Base-by-base conservation (phyloP, 2,888 invertebrate species). In the Chrysomela aeneicollis region DNA sequence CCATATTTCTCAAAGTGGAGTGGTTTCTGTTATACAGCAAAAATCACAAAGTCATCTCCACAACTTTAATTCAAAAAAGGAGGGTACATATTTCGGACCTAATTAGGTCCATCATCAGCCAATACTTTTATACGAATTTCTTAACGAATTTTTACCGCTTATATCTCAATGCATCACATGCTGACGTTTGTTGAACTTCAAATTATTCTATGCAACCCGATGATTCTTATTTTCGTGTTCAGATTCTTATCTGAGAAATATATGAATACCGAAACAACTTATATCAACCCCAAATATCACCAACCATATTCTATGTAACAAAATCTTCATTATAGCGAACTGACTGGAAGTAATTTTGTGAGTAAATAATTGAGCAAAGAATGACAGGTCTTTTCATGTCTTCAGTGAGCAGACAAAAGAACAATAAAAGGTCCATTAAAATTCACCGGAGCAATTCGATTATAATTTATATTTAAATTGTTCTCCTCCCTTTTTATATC, bases 381-480 rank as follows among this genome's bases (percentile, higher is more conserved):
- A 59, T 49, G 59, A 51, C 51, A 51, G 52, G 26, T 52, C 59
- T 17, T 26, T 57, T 57, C 6, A 46, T 21, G 26, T 47, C 46
- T 53, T 46, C 58, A 47, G 22, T n/a, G n/a, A 51, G 4, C 61
- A 54, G 50, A 59, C 54, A 62, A 59, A 59, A 59, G 61, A 62
- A 49, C 65, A 65, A 54, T 61, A 47, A 54, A 52, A 60, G 22
- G 17, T 18, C 50, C 47, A 37, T 42, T 22, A 57, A 57, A 46
- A 46, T 42, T 18, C 59, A 62, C 37, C 57, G 22, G 30, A 59
- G 52, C 61, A 59, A 49, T 59, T 52, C 22, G 62, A 66, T 66
- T 62, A 62, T 35, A 59, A 66, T 66, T 62, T 54, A 59, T 66
- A 62, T 66, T 61, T 51, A 66, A 62, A 66, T 66, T 51, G 57